Evolutionary conservation across 2,888 invertebrate species (phyloP), one percentile per base, ranked within the genome.

Genomic region (Amphimallon solstitiale): DNA sequence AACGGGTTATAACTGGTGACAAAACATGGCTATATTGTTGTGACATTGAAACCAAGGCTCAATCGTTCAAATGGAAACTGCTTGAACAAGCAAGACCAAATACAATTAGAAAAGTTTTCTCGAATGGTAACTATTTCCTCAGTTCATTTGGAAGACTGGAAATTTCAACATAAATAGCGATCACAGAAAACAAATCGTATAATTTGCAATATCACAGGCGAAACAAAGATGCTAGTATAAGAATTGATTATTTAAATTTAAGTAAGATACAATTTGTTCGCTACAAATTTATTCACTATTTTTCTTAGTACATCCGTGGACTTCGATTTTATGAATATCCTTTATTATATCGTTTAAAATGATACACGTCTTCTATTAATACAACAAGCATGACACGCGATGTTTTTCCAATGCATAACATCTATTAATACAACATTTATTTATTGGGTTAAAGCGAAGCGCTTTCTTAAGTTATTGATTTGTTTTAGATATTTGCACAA

Each of bases 341-440:
- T 51, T 51, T 29, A 2, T 14, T 34, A 12, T 29, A 9, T 51
- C 15, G 34, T 12, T 7, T 2, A 51, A 21, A 34, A 51, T 51
- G 49, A 51, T 51, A 51, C 29, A 51, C 10, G 34, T 34, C 23
- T 56, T 43, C 56, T 56, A 56, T 56, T 56, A 56, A 56, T 56
- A 43, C 9, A 43, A 17, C 43, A 12, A 21, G 23, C 23, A 19
- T 43, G 29, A 15, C 56, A 56, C 56, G 56, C 56, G 43, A 56
- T 56, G 40, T 56, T 34, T 14, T 7, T 40, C 3, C 56, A 43
- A 29, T 29, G 29, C 43, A 23, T 23, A 56, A 14, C 14, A 43
- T 43, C 56, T 56, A 43, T 56, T 56, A 56, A 43, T 43, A 56
- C 14, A 29, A 43, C 37, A 34, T 51, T 51, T 49, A 23, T 23